phyloP scores from a whole-genome alignment of 92 coral and sea anemone species.

The Hydrozoanthus gracilis region DNA sequence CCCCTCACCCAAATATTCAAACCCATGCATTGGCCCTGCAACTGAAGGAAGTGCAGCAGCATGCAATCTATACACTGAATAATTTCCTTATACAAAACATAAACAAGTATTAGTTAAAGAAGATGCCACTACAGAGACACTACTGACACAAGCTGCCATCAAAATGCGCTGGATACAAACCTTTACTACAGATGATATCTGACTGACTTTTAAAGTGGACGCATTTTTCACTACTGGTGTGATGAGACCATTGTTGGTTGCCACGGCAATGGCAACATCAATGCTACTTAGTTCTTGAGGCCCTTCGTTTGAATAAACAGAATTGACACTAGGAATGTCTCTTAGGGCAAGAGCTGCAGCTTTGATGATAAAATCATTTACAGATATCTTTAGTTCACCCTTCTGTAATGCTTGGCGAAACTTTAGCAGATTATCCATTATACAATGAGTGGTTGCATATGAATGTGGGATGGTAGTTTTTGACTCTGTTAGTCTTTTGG shows the following conservation, averaged over 20 bases:
- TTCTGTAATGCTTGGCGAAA: conserved; percentile 67
- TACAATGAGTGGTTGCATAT: conserved; percentile 82
- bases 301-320: conserved; percentile 72
- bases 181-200: conserved; percentile 81
- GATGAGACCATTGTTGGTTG: conserved; percentile 87
- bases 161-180: conserved; percentile 45
- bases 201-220: conserved; percentile 66
- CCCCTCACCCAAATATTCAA: too few relatives aligned
- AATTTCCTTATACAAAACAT: too few relatives aligned
- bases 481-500: conserved; percentile 85
- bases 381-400: conserved; percentile 71
- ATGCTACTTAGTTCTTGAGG: conserved; percentile 65
- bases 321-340: conserved; percentile 83
- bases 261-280: conserved; percentile 90
- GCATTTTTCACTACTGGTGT: conserved; percentile 92
- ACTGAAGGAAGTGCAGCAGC: too few relatives aligned
- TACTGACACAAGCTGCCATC: neutral
- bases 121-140: neutral
- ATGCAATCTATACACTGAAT: too few relatives aligned
- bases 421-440: conserved; percentile 68
- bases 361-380: conserved; percentile 91
- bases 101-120: too few relatives aligned
- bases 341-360: conserved; percentile 78
- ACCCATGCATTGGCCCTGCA: too few relatives aligned
- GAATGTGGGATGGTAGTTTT: conserved; percentile 90